Conservation (phyloP, 2,797 vertebrate species). For the Tamandua tetradactyla region DNA sequence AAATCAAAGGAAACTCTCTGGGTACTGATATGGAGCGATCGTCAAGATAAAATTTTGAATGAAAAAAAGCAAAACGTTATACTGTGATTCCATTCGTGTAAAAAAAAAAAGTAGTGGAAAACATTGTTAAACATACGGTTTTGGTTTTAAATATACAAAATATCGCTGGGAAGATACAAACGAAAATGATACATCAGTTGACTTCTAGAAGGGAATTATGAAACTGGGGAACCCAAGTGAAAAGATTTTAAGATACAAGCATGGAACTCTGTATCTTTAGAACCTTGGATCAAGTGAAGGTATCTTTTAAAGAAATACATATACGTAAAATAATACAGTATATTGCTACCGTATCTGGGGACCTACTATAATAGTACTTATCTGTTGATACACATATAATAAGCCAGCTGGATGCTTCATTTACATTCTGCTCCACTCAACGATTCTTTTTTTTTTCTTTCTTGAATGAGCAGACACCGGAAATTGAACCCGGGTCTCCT, state of each 20-base stretch:
- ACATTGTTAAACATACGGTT: not conserved
- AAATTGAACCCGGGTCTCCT: too few relatives aligned
- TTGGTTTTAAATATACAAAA: slow-evolving; percentile 33
- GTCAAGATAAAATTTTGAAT: not conserved
- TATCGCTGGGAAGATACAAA: slow-evolving; percentile 18
- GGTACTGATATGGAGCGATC: not conserved
- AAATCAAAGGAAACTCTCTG: not conserved
- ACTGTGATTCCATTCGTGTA: not conserved
- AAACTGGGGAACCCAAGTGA: not conserved
- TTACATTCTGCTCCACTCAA: not conserved
- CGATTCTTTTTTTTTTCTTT: too few relatives aligned
- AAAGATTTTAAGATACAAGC: slow-evolving; percentile 40
- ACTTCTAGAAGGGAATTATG: not conserved
- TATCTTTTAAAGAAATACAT: slow-evolving; percentile 47
- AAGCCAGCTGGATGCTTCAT: not conserved
- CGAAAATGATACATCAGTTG: not conserved
- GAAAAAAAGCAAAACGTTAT: not conserved
- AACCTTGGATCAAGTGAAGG: not conserved
- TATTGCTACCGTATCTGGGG: not conserved
- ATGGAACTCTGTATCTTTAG: slow-evolving; percentile 24
- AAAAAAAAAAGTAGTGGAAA: not conserved
- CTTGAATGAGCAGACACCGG: too few relatives aligned
- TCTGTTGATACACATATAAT: not conserved
- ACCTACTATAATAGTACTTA: not conserved
- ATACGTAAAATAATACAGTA: not conserved